These are phyloP conservation scores for Pangasianodon hypophthalmus DNA, from an alignment of 2,113 vertebrate genomes.

Conservation along the genomic window DNA sequence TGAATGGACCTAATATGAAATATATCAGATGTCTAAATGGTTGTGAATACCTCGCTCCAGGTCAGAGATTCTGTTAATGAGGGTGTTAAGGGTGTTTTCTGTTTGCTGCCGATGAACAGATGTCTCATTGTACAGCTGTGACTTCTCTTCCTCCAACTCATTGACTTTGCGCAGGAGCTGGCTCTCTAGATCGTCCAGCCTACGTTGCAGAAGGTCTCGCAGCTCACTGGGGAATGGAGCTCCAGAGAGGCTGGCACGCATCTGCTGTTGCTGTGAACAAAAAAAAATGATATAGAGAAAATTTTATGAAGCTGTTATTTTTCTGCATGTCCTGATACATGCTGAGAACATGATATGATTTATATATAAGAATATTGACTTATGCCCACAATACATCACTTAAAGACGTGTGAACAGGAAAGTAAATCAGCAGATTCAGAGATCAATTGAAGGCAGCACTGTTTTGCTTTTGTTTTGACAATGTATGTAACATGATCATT, in stretches of 20 bases:
- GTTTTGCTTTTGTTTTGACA: no score
- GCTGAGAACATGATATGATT: background rate
- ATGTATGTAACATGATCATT: background rate
- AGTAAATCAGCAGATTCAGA: background rate
- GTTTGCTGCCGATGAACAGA: conserved; percentile 88
- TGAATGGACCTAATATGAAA: no score
- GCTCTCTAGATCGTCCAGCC: conserved; percentile 87
- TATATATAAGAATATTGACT: background rate
- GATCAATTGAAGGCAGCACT: background rate
- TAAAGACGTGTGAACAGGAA: background rate
- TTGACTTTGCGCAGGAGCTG: conserved; percentile 91
- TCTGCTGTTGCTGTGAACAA: conserved; percentile 81
- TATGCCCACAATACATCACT: background rate
- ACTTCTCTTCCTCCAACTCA: conserved; percentile 91
- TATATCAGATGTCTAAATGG: background rate
- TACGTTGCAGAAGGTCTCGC: conserved; percentile 86
- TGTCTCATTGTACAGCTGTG: conserved; percentile 88
- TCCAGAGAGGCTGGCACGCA: conserved; percentile 82
- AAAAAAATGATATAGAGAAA: background rate
- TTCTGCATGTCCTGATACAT: background rate
- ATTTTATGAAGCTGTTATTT: background rate
- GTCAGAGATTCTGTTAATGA: conserved; percentile 90
- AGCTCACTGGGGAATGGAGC: conserved; percentile 83
- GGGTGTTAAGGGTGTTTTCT: conserved; percentile 82
- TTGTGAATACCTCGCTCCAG: conserved; percentile 85